Percentiles rank a stretch among this genome's conserved stretches.
These are phyloP conservation scores for Brachionus rotundiformis DNA, from an alignment of 1,140 invertebrate species.

Conservation along the genomic window DNA sequence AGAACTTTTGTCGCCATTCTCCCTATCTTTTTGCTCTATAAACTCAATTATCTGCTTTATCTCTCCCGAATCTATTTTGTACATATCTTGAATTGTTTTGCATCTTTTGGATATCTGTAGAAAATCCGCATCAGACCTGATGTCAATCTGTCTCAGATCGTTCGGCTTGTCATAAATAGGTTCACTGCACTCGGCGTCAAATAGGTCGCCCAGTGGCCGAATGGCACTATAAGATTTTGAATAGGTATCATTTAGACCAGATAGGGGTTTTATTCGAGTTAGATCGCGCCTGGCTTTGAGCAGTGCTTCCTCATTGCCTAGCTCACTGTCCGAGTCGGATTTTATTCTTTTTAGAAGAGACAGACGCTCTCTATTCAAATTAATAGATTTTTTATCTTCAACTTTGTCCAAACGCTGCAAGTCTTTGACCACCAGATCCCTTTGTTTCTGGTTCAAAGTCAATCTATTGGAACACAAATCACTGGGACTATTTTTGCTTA, in stretches of 20 bases:
- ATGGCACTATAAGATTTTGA: neutral
- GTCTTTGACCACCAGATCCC: neutral
- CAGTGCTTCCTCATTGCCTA: neutral
- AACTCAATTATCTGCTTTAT: conserved; percentile 3
- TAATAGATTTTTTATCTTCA: neutral
- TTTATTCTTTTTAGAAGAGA: neutral
- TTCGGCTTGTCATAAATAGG: conserved; percentile 27
- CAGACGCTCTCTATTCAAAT: neutral
- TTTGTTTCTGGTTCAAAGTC: neutral
- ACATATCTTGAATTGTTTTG: neutral
- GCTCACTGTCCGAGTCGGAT: neutral
- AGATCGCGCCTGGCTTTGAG: neutral
- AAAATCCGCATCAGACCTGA: neutral
- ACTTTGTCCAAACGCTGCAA: neutral
- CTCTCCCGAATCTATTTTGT: neutral
- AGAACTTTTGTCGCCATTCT: neutral
- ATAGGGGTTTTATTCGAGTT: neutral
- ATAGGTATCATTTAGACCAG: neutral
- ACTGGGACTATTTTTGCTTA: neutral
- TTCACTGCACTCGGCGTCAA: neutral
- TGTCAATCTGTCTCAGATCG: neutral
- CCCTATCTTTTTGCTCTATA: neutral
- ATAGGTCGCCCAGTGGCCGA: neutral
- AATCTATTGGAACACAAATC: neutral
- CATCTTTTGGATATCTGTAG: neutral